Evolutionary conservation across 2,888 invertebrate species (phyloP).

Genomic region (Cancer borealis): DNA sequence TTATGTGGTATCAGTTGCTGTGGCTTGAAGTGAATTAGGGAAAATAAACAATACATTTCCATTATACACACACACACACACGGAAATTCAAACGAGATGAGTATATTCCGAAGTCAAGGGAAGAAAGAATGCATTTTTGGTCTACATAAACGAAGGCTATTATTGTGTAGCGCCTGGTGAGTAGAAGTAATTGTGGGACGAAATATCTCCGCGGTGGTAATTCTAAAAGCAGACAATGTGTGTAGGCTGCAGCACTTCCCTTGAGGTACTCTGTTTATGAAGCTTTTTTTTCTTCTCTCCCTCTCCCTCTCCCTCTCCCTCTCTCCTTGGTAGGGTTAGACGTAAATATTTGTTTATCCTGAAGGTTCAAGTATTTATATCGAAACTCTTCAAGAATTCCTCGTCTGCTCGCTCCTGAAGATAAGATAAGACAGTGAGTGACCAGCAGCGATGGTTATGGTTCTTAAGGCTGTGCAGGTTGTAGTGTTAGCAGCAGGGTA

Average conservation of each 20-base stretch:
- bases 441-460: not conserved
- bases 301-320: not conserved
- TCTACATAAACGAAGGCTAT: not conserved
- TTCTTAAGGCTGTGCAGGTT: too few relatives aligned
- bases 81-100: not conserved
- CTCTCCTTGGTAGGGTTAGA: not conserved
- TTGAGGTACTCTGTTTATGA: not conserved
- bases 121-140: not conserved
- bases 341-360: constrained; percentile 8
- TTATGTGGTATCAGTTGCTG: not conserved
- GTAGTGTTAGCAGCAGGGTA: not conserved
- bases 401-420: not conserved
- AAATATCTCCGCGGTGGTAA: not conserved
- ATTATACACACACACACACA: not conserved
- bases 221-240: not conserved
- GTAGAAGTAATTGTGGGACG: not conserved
- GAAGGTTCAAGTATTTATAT: not conserved
- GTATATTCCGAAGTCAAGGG: not conserved
- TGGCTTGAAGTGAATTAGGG: not conserved
- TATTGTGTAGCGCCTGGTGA: not conserved
- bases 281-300: not conserved
- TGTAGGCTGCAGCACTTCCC: not conserved
- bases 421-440: not conserved
- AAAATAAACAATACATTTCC: not conserved
- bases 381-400: not conserved